Evolutionary conservation across 2,113 vertebrate genomes (phyloP).

Genomic region (Leptocoma aspasia): DNA sequence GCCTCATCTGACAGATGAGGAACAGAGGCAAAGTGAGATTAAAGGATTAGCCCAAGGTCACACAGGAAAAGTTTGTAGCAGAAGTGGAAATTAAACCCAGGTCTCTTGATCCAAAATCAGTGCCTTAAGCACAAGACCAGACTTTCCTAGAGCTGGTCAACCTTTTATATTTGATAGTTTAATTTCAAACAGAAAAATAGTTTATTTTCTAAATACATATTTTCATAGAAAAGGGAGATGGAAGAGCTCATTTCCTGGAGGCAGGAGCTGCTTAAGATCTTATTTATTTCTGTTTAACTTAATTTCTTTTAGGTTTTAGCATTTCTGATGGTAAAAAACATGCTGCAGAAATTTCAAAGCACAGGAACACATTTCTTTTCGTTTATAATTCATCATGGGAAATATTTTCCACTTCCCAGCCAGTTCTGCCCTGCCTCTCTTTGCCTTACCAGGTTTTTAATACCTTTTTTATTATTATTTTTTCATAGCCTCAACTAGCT

Average conservation of each 20-base stretch:
- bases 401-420: slow-evolving; percentile 31
- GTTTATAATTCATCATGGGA: slow-evolving; percentile 43
- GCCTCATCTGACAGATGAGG: slow-evolving; percentile 61
- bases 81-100: slow-evolving; percentile 64
- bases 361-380: slow-evolving; percentile 21
- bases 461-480: neutral
- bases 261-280: slow-evolving; percentile 48
- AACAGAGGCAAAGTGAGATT: slow-evolving; percentile 60
- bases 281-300: slow-evolving; percentile 51
- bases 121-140: slow-evolving; percentile 35
- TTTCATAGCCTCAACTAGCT: neutral
- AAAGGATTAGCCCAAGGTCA: slow-evolving; percentile 67
- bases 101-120: neutral
- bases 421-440: neutral
- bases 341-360: slow-evolving; percentile 44
- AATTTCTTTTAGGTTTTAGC: slow-evolving; percentile 25
- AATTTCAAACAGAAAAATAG: slow-evolving; percentile 53
- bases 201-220: slow-evolving; percentile 57
- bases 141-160: slow-evolving; percentile 31
- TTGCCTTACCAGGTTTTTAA: neutral
- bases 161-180: slow-evolving; percentile 54
- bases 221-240: slow-evolving; percentile 55
- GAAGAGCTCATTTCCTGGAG: slow-evolving; percentile 50
- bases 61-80: slow-evolving; percentile 56
- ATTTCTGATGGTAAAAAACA: slow-evolving; percentile 15